These are phyloP conservation scores for Pachypeltis micranthus DNA, from an alignment of 1,140 invertebrate species.

Conservation along the genomic window DNA sequence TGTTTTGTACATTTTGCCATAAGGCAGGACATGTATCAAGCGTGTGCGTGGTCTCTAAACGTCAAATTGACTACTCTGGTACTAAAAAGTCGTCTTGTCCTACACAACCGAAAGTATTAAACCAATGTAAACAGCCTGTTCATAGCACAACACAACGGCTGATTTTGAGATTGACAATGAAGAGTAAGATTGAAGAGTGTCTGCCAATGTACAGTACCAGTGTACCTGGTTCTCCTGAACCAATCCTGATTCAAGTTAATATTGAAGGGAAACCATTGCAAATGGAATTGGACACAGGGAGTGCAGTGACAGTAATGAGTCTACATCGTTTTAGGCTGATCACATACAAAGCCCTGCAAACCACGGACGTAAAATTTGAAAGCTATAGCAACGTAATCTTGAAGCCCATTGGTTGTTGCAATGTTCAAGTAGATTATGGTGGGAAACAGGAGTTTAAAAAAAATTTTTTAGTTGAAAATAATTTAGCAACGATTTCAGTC, in stretches of 20 bases:
- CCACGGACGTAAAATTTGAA: slow-evolving; percentile 6
- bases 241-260: not conserved
- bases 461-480: not conserved
- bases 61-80: too few species aligned
- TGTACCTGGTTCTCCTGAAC: not conserved
- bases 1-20: not conserved
- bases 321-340: not conserved
- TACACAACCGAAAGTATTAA: not conserved
- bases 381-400: not conserved
- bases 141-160: not conserved
- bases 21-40: not conserved
- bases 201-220: not conserved
- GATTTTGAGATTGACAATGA: not conserved
- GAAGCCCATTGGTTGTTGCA: slow-evolving; percentile 10
- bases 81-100: too few species aligned
- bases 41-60: too few species aligned
- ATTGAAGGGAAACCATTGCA: not conserved
- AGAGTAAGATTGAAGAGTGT: not conserved
- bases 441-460: not conserved
- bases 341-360: not conserved
- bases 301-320: not conserved
- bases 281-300: not conserved
- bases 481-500: slow-evolving; percentile 27
- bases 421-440: not conserved
- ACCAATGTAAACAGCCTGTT: not conserved